Evolutionary conservation across 2,797 vertebrate species (phyloP), one percentile per base, ranked within the genome.

Genomic region (Pantherophis alleghaniensis): DNA sequence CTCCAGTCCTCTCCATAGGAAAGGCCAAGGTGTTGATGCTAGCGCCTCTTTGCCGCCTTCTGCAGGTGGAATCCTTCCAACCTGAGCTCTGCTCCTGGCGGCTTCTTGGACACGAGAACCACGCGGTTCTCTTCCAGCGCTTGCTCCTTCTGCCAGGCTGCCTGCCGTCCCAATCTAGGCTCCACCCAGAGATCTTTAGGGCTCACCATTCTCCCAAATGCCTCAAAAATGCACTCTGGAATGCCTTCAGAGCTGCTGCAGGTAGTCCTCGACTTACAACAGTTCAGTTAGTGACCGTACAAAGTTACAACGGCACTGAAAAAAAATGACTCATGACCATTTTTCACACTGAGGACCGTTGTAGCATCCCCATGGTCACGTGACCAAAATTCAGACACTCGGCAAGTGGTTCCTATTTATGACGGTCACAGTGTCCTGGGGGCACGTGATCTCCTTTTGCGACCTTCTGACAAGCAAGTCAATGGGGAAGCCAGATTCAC

Each of bases 11-110:
- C 24, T 69, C n/a, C 4, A 18, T 28, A 5, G 24, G 24, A 18
- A 18, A 0, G 2, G 7, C 22, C 4, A 2, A 3, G 7, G 57
- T 56, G 3, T 63, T 24, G 32, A 26, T 0, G 20, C 7, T 26
- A 10, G 37, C 3, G 22, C 2, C 61, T 66, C 55, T 83, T 60
- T 24, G 79, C 42, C 20, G 1, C 7, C 88, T n/a, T 32, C 66
- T 5, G 22, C 13, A 51, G 37, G 9, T 51, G 14, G 66, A 3
- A 7, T 69, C 7, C 32, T 42, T 47, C 42, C 37, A 22, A 10
- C 7, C 18, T 11, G 37, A 42, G 37, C 74, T 42, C 74, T 42
- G 37, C 18, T 11, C 69, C 66, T 16, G 66, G 20, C 0, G 37
- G 18, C 18, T 20, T 42, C 37, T 42, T 42, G 37, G 74, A 22